Base-by-base conservation (phyloP, 2,888 invertebrate species). In the Octonoba sinensis region DNA sequence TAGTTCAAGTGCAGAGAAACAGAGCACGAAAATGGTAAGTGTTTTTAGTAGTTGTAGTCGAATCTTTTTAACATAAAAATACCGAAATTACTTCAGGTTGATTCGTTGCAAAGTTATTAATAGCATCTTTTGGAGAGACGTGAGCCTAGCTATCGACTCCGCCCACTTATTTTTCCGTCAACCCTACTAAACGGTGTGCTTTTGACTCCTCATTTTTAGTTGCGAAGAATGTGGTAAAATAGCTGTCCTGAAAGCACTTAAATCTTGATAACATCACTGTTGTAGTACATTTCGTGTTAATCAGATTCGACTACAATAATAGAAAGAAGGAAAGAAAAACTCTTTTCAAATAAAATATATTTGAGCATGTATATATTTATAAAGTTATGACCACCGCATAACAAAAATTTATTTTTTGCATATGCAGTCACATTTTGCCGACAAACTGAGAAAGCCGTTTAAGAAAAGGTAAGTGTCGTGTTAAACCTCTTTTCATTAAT, bases 381-480 rank as follows among this genome's bases (percentile, higher is more conserved):
- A 6, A 4, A 8, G 11, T 8, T 36, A 36, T 8, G 11, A 36
- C 8, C 36, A 36, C 36, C 8, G 8, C 11, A 2, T 36, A 4
- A 36, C 36, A 36, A 36, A 36, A 36, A 1, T 18, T 72, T 67
- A 44, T 67, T 54, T 56, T 12, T 56, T 44, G 22, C 6, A 56
- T 71, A 74, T 82, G 13, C 56, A 82, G 82, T 94, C 93, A 86
- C 94, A 94, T 90, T 94, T 95, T 85, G 94, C 94, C 84, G 95
- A 95, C 89, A 93, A 94, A 89, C 93, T 95, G 88, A 94, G 95
- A 90, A 91, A 95, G 87, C 95, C 95, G 71, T 93, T 95, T 89
- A 94, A 95, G 89, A 95, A 95, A 90, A 92, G 95, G 86, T 85
- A 56, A 84, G 60, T 57, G 24, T 22, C 27, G 51, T 15, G 15